Conservation (phyloP, 2,797 vertebrate genomes). For the Lophotriccus pileatus region DNA sequence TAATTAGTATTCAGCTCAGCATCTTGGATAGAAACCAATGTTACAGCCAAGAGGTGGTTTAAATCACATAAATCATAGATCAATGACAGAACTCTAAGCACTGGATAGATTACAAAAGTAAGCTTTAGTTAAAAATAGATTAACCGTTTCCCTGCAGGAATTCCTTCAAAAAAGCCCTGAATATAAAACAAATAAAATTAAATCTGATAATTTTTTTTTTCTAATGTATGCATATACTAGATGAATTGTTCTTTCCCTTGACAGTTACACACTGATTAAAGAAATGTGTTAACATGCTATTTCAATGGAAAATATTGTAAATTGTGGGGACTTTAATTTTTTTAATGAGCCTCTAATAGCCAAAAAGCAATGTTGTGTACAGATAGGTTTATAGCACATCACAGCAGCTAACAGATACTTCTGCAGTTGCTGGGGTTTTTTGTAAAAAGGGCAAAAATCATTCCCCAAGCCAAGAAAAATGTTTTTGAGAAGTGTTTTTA, state of each 20-base stretch:
- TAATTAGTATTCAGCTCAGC: conserved; percentile 98
- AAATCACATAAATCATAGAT: conserved; percentile 98
- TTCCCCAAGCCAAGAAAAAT: not conserved
- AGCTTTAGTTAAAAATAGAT: conserved; percentile 96
- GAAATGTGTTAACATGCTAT: conserved; percentile 65
- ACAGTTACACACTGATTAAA: conserved; percentile 57
- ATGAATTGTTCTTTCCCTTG: conserved; percentile 63
- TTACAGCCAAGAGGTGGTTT: conserved; percentile 93
- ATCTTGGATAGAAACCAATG: conserved; percentile 90
- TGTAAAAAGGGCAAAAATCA: not conserved
- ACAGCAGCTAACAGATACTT: not conserved
- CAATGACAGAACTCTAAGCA: conserved; percentile 88
- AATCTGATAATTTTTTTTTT: conserved; percentile 58
- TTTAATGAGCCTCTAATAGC: conserved; percentile 58
- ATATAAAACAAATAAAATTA: conserved; percentile 74
- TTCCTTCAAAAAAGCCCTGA: conserved; percentile 51
- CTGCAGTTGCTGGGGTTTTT: not conserved
- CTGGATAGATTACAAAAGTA: conserved; percentile 91
- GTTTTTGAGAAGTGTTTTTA: not conserved
- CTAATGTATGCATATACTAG: conserved; percentile 55
- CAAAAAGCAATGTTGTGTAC: conserved; percentile 2
- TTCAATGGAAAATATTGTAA: conserved; percentile 65
- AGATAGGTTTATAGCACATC: not conserved
- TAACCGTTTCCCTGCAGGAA: conserved; percentile 84
- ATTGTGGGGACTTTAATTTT: conserved; percentile 53